A percentile compares a stretch with the other conserved stretches of the same genome.
These are phyloP conservation scores for Cololabis saira DNA, from an alignment of 2,113 vertebrate genomes.

Conservation along the genomic window DNA sequence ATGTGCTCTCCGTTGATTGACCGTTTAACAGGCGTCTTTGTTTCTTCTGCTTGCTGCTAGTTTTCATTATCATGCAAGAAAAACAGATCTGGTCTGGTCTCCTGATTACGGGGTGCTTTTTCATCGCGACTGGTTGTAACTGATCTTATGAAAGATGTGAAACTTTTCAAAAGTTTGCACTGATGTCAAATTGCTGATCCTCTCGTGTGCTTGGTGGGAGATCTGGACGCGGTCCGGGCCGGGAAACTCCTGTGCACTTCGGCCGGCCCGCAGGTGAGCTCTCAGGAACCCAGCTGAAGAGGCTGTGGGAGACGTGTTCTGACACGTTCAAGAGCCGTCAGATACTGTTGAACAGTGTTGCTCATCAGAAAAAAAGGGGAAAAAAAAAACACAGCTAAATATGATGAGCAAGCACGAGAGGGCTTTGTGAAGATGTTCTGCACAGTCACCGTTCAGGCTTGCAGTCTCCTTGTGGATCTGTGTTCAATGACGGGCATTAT, in stretches of 20 bases:
- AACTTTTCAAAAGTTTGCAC: no score
- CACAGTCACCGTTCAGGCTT: conserved; percentile 39
- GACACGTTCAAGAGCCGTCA: no score
- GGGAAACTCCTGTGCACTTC: conserved; percentile 19
- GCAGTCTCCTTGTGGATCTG: conserved; percentile 41
- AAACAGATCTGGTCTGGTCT: no score
- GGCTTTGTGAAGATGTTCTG: conserved; percentile 3
- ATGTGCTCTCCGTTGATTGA: no score
- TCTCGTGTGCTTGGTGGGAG: conserved; percentile 31
- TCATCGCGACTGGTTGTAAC: no score
- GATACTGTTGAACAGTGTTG: conserved; percentile 21
- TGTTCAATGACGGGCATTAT: conserved; percentile 76
- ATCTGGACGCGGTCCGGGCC: conserved; percentile 19
- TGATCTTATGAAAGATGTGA: no score
- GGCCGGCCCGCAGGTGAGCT: conserved; percentile 54
- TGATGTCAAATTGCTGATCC: background rate
- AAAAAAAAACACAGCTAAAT: background rate
- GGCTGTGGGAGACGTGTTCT: background rate
- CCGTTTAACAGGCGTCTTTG: no score
- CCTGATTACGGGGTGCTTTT: no score
- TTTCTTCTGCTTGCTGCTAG: no score
- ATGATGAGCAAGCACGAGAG: conserved; percentile 33
- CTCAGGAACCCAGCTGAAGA: conserved; percentile 61
- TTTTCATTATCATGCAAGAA: no score
- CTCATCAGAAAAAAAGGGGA: conserved; percentile 12